Percentiles rank a stretch among this genome's conserved stretches.
These are phyloP conservation scores for Solenodon paradoxus DNA, from an alignment of 2,113 vertebrate species.

Conservation along the genomic window DNA sequence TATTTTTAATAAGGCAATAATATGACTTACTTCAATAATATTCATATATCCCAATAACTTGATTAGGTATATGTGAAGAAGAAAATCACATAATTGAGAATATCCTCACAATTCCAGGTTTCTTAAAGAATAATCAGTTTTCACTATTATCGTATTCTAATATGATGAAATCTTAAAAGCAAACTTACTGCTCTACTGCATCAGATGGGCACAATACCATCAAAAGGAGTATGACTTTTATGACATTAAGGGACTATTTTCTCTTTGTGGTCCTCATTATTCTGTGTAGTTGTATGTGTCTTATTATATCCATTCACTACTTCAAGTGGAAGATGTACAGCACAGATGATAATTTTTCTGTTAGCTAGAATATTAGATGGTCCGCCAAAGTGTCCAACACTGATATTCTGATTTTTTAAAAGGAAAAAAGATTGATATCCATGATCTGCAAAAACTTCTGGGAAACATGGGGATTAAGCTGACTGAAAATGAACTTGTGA, in stretches of 20 bases:
- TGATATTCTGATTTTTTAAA: slow-evolving; percentile 2
- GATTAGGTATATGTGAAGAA: background rate
- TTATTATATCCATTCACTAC: background rate
- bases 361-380: background rate
- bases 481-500: background rate
- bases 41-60: background rate
- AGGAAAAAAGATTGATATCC: background rate
- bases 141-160: background rate
- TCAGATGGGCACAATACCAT: background rate
- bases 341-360: background rate
- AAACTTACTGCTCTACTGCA: background rate
- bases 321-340: background rate
- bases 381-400: background rate
- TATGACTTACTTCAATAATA: background rate
- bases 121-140: background rate
- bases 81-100: background rate
- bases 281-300: background rate
- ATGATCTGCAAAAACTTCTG: background rate
- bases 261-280: background rate
- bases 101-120: background rate
- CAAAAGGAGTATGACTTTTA: background rate
- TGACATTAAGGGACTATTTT: background rate
- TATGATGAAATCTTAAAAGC: background rate
- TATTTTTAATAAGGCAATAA: background rate
- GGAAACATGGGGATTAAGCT: slow-evolving; percentile 18